phyloP scores from a whole-genome alignment of 1,140 invertebrate genomes.

The Heliconius hewitsoni region DNA sequence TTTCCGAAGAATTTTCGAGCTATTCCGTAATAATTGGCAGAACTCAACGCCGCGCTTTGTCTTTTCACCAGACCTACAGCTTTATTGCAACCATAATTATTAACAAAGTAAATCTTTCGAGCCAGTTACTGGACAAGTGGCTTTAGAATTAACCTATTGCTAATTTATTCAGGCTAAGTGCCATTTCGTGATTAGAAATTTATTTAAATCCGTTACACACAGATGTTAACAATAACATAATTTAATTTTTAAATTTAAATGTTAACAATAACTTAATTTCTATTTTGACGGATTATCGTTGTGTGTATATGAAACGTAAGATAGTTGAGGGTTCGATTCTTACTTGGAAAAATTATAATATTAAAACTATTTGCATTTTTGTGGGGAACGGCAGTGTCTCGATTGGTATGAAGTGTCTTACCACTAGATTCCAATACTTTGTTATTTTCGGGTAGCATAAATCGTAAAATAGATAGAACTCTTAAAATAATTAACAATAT shows the following conservation, averaged over 20 bases:
- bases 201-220: neutral
- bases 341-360: neutral
- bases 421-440: too few relatives aligned
- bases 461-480: too few relatives aligned
- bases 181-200: slow-evolving; percentile 17
- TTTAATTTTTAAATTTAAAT: too few relatives aligned
- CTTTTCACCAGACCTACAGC: too few relatives aligned
- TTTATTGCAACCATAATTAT: neutral
- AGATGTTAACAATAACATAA: neutral
- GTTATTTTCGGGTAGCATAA: too few relatives aligned
- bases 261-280: neutral
- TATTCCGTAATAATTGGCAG: too few relatives aligned
- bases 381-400: too few relatives aligned
- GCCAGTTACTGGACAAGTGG: neutral
- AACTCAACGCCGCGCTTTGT: too few relatives aligned
- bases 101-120: neutral
- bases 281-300: neutral
- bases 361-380: neutral
- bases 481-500: too few relatives aligned
- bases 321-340: neutral
- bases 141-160: slow-evolving; percentile 29
- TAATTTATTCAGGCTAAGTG: slow-evolving; percentile 29
- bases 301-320: too few relatives aligned
- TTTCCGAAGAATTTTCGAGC: too few relatives aligned
- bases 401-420: too few relatives aligned